A percentile compares a stretch with the other conserved stretches of the same genome.
Evolutionary conservation across 1,140 invertebrate genomes (phyloP).

Genomic region (Cherax quadricarinatus): DNA sequence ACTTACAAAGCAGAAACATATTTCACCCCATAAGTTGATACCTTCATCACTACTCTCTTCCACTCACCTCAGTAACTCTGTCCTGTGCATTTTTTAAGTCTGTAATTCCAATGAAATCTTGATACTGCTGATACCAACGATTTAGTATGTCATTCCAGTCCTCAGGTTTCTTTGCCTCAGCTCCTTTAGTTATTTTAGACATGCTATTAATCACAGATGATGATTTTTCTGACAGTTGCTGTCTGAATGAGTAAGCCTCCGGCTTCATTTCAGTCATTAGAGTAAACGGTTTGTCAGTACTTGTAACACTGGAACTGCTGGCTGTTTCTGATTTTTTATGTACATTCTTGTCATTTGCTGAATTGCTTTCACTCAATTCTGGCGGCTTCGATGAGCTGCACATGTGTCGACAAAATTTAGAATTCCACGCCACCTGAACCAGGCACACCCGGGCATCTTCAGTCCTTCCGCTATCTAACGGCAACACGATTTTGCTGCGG

Average conservation of each 20-base stretch:
- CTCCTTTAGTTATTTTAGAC: neutral
- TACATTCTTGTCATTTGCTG: neutral
- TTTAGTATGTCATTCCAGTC: conserved; percentile 63
- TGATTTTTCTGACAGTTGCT: conserved; percentile 33
- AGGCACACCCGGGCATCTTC: neutral
- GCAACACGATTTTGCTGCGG: neutral
- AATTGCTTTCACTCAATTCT: neutral
- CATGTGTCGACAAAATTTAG: neutral
- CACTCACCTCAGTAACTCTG: conserved; percentile 52
- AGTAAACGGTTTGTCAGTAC: neutral
- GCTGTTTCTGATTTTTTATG: neutral
- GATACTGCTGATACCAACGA: conserved; percentile 55
- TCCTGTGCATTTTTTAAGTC: conserved; percentile 58
- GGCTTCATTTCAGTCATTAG: neutral
- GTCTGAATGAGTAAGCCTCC: neutral
- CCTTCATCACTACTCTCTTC: no score
- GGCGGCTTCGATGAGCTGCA: neutral
- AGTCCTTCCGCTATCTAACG: neutral
- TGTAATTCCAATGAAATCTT: conserved; percentile 55
- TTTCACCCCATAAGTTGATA: neutral
- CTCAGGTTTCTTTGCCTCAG: conserved; percentile 25
- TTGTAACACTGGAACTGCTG: neutral
- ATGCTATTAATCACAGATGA: neutral
- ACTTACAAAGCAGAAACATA: neutral
- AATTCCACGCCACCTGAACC: neutral